Base-by-base conservation (phyloP, 2,797 vertebrate genomes). In the Limosa lapponica region DNA sequence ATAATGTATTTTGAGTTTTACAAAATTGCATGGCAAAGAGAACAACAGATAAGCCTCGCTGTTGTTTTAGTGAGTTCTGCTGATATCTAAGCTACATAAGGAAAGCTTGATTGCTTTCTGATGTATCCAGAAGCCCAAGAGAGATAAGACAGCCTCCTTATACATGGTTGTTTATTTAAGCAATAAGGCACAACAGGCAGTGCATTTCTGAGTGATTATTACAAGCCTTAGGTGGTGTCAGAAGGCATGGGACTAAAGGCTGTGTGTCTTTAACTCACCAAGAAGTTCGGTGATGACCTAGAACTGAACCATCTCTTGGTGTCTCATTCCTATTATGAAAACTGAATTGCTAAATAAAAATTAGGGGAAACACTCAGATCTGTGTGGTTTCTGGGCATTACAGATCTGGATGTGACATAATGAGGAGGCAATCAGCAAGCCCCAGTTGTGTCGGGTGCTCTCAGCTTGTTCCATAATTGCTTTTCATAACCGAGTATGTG, bases 81-180 rank as follows among this genome's bases (percentile, higher is more conserved):
- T 93, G 94, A 87, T 94, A 92, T 87, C 93, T 95, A 65, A 94
- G 84, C 89, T 77, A 70, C 84, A 71, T 55, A 87, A 93, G 80
- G 79, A 93, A 95, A 94, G 81, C 79, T 49, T 89, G 93, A 94
- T 97, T 96, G 91, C 82, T 95, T 92, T 96, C 92, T 93, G 90
- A 94, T 95, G 94, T 94, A 95, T 92, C 88, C 96, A 94, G 91
- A 96, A 91, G 92, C 92, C 89, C 90, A 92, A 67, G 93, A 93
- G 90, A 95, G 86, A 96, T 92, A 94, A 96, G 87, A 41, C 93
- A 94, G 69, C 83, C 87, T 90, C 75, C 94, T 97, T 94, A 93
- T 16, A 94, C 87, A 70, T 12, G 73, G 82, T 64, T 95, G 90
- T 94, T 95, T 95, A 91, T 93, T 96, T 97, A 96, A 96, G 93